Percentiles rank a stretch among this genome's conserved stretches.
phyloP scores from a whole-genome alignment of 2,113 vertebrate genomes.

The Illadopsis cleaveri region DNA sequence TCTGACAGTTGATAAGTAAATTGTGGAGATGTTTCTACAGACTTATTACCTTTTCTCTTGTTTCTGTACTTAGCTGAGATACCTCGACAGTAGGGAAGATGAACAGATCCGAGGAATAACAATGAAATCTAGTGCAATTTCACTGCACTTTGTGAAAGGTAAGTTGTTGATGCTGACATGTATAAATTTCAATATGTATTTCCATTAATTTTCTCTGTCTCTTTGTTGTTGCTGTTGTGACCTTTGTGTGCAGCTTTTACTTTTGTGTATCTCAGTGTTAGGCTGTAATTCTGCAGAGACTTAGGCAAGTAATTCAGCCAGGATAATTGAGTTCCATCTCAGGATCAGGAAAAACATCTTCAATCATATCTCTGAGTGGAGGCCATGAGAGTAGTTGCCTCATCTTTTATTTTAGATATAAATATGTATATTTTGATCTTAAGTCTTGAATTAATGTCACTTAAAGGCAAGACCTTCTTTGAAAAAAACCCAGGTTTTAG shows the following conservation, averaged over 20 bases:
- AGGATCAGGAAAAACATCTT: not conserved
- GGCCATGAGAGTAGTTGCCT: not conserved
- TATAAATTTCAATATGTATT: not conserved
- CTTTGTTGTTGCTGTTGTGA: not conserved
- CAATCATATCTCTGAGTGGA: fast-evolving
- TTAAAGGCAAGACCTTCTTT: not conserved
- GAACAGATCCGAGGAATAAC: conserved; percentile 96
- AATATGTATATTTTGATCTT: not conserved
- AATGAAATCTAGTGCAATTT: conserved; percentile 99
- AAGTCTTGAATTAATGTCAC: not conserved
- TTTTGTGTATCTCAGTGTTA: not conserved
- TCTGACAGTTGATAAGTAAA: not conserved
- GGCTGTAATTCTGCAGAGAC: not conserved
- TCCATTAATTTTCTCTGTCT: not conserved
- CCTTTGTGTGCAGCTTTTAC: not conserved
- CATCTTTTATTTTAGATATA: not conserved
- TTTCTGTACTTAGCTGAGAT: conserved; percentile 80
- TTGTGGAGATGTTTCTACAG: not conserved
- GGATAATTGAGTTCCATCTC: not conserved
- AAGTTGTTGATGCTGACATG: not conserved
- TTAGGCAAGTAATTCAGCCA: not conserved
- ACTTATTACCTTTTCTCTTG: not conserved
- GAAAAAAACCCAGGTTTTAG: not conserved
- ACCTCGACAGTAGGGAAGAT: conserved; percentile 94
- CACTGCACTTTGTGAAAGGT: conserved; percentile 84